These are phyloP conservation scores for Belonocnema kinseyi DNA, from an alignment of 1,140 invertebrate species.

Conservation along the genomic window DNA sequence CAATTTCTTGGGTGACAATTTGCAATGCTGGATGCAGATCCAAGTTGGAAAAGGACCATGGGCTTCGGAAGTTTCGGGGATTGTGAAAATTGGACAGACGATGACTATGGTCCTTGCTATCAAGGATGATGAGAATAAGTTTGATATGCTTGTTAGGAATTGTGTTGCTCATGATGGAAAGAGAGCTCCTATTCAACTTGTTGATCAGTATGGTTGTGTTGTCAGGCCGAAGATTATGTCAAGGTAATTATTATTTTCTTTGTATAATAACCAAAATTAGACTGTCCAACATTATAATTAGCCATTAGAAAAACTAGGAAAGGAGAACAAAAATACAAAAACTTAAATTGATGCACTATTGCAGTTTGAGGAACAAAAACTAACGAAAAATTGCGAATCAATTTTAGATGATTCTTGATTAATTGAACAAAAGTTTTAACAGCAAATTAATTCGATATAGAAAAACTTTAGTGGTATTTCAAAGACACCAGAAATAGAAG, in stretches of 20 bases:
- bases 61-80: slow-evolving; percentile 95
- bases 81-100: slow-evolving; percentile 96
- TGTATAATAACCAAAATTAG: too few relatives aligned
- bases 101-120: slow-evolving; percentile 98
- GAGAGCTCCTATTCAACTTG: slow-evolving; percentile 92
- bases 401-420: too few relatives aligned
- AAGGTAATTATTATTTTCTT: slow-evolving; percentile 58
- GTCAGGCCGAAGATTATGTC: slow-evolving; percentile 95
- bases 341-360: too few relatives aligned
- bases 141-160: slow-evolving; percentile 95
- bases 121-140: slow-evolving; percentile 96
- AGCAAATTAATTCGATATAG: too few relatives aligned
- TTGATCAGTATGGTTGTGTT: slow-evolving; percentile 94
- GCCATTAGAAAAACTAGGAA: too few relatives aligned
- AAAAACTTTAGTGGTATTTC: too few relatives aligned
- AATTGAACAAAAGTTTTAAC: too few relatives aligned
- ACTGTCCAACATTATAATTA: too few relatives aligned
- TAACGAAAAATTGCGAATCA: too few relatives aligned
- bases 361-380: too few relatives aligned
- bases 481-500: too few relatives aligned
- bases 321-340: too few relatives aligned
- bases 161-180: slow-evolving; percentile 96
- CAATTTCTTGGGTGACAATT: slow-evolving; percentile 95
- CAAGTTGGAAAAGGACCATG: slow-evolving; percentile 96
- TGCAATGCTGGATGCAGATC: slow-evolving; percentile 98